Conservation (phyloP, 2,113 vertebrate genomes). For the Panthera leo region DNA sequence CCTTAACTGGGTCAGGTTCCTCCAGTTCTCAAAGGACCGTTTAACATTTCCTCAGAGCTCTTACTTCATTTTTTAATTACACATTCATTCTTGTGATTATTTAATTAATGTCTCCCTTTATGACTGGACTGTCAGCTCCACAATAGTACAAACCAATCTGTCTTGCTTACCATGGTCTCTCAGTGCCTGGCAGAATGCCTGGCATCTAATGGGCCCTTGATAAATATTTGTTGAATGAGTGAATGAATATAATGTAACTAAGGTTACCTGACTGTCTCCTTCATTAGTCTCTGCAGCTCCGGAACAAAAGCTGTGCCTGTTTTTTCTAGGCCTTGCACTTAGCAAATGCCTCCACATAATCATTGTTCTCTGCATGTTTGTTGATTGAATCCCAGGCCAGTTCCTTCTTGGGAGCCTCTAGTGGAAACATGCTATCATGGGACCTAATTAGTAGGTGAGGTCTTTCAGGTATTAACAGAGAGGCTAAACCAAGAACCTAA, state of each 20-base stretch:
- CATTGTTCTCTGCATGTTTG: neutral
- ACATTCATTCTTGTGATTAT: conserved; percentile 11
- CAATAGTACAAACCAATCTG: neutral
- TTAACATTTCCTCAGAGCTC: neutral
- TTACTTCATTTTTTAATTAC: conserved; percentile 50
- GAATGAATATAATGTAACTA: conserved; percentile 30
- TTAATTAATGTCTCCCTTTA: conserved; percentile 38
- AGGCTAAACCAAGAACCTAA: neutral
- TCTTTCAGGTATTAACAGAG: neutral
- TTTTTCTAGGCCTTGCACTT: neutral
- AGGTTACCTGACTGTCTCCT: neutral
- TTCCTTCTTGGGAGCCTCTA: neutral
- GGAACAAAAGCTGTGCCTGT: neutral
- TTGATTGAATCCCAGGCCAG: neutral
- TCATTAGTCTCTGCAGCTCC: conserved; percentile 12
- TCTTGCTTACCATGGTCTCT: conserved; percentile 6
- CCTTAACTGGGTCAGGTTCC: neutral
- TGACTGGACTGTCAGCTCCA: neutral
- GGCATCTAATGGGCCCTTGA: conserved; percentile 31
- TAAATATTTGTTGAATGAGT: conserved; percentile 46
- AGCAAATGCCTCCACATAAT: neutral
- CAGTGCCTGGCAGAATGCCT: conserved; percentile 50
- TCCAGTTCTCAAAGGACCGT: neutral
- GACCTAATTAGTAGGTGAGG: neutral
- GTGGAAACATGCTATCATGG: neutral